These are phyloP conservation scores for Hirundichthys speculiger DNA, from an alignment of 2,113 vertebrate genomes.

Conservation along the genomic window DNA sequence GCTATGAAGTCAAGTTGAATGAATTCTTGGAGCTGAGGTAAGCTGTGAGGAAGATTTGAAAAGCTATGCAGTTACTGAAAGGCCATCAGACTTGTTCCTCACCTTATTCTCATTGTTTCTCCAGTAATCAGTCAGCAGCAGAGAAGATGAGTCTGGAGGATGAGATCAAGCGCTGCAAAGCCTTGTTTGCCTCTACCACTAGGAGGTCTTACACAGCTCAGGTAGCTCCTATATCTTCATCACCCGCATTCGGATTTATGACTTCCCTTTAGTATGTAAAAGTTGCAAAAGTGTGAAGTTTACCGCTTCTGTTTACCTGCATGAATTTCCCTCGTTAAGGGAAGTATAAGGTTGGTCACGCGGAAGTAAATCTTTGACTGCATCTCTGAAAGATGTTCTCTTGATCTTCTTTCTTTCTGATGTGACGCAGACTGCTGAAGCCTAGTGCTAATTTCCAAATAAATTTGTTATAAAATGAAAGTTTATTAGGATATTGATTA, in stretches of 20 bases:
- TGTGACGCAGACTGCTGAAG: no score
- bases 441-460: no score
- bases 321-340: no score
- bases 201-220: slow-evolving; percentile 83
- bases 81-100: accelerated
- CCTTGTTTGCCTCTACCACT: slow-evolving; percentile 55
- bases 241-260: background rate
- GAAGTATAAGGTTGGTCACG: no score
- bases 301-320: no score
- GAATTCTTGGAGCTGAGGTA: slow-evolving; percentile 83
- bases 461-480: no score
- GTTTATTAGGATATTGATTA: no score
- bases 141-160: slow-evolving; percentile 88
- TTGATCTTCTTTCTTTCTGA: background rate
- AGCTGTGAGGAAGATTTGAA: slow-evolving; percentile 22
- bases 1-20: slow-evolving; percentile 67
- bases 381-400: no score
- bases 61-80: accelerated
- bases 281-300: no score
- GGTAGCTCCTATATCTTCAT: slow-evolving; percentile 57
- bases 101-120: background rate
- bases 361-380: no score
- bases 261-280: background rate
- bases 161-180: slow-evolving; percentile 76
- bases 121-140: slow-evolving; percentile 82